Evolutionary conservation across 2,113 vertebrate genomes (phyloP), one percentile per base, ranked within the genome.

Genomic region (Gobio gobio): DNA sequence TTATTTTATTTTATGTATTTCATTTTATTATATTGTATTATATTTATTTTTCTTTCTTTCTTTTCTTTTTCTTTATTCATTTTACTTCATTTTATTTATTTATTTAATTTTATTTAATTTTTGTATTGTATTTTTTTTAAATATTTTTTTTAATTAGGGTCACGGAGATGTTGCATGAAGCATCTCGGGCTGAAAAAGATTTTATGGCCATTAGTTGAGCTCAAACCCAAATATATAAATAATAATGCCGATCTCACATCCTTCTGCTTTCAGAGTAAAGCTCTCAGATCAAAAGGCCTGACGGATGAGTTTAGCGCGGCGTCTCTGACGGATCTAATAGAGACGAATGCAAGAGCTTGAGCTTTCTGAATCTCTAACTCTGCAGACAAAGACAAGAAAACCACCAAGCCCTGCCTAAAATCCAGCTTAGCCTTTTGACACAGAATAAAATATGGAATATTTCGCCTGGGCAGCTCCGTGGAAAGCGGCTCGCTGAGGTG

Each of bases 371-470:
- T 33, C 74, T 51, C 74, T 0, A 47, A 10, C 45, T 76, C 74
- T 51, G 26, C 45, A 74, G 40, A 78, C n/a, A 33, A 81, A 82
- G 26, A 63, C 3, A 72, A 47, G 43, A 59, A 87, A 74, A 76
- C 82, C 75, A 33, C 75, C 36, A 51, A 54, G 59, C 59, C 29
- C 90, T 51, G 51, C 87, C 90, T 89, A 88, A 89, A 92, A 93
- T 90, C 89, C 89, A 90, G 90, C 86, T 93, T 94, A 92, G 90
- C 93, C 93, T 92, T 93, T 89, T 93, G 92, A 93, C 93, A 91
- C 88, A 0, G 78, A 94, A 94, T 94, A 88, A 91, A 94, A 94
- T 92, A 93, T 94, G 86, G 93, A 94, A 92, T 90, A 87, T 88
- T 88, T 82, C 13, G 59, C 90, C 90, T 78, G 82, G 83, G 91